Conservation (phyloP, 64 coral and sea anemone species). For the Montipora sp. region DNA sequence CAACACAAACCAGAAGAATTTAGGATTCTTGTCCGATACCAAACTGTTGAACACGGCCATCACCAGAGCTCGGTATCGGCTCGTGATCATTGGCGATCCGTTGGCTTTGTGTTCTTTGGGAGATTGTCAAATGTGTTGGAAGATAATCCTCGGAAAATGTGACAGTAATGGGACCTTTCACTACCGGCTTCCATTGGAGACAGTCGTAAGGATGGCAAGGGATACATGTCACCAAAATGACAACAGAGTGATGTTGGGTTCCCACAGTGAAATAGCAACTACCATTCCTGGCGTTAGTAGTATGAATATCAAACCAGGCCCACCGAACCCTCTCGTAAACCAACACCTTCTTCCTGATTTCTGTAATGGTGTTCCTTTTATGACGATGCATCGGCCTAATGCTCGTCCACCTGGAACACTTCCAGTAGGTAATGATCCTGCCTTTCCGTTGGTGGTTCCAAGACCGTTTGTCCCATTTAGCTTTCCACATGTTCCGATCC, state of each 20-base stretch:
- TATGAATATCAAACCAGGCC: background rate
- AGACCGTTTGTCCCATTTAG: background rate
- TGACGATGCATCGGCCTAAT: background rate
- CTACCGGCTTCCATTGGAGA: slow-evolving; percentile 83
- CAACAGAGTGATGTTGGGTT: background rate
- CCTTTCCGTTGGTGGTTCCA: background rate
- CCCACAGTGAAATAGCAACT: background rate
- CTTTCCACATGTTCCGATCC: background rate
- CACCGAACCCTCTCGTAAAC: background rate
- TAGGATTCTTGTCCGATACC: slow-evolving; percentile 92
- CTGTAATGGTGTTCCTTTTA: background rate
- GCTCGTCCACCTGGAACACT: background rate
- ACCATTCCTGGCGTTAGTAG: background rate
- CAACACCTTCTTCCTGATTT: background rate
- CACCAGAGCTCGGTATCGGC: slow-evolving; percentile 85
- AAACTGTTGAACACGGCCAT: slow-evolving; percentile 92
- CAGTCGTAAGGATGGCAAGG: slow-evolving; percentile 67
- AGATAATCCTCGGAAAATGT: slow-evolving; percentile 87
- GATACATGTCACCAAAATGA: background rate
- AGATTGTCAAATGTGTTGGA: slow-evolving; percentile 84
- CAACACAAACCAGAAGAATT: slow-evolving; percentile 54
- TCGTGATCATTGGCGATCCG: slow-evolving; percentile 88
- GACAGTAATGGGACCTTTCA: slow-evolving; percentile 90
- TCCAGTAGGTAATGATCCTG: background rate
- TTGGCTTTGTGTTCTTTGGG: slow-evolving; percentile 90